Base-by-base conservation (phyloP, 1,140 invertebrate species). In the Arctopsyche grandis region DNA sequence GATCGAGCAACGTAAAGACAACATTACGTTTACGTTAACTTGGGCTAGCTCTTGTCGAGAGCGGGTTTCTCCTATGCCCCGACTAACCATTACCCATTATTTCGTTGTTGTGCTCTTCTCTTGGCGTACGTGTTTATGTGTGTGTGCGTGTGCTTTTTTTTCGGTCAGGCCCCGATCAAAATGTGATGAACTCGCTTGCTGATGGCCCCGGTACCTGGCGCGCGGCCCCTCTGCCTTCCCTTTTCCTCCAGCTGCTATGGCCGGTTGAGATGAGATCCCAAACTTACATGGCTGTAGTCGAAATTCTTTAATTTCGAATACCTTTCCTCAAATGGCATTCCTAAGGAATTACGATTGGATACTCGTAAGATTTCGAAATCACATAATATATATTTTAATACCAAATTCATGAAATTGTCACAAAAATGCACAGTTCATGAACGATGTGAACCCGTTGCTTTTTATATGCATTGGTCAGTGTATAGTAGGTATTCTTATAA, bases 201-300 rank as follows among this genome's bases (percentile, higher is more conserved):
- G n/a, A 60, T 60, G 58, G 58, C 58, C 52, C 52, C 58, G 21
- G 19, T 76, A 63, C 74, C 74, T 66, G 74, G 46, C 48, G 29
- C 29, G 29, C 1, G 29, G 29, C 29, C 52, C 73, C 52, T 22
- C 74, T 46, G 43, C 52, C 71, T 75, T 75, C 71, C 71, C 52
- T 75, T 75, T 75, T 56, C 46, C 71, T 58, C 43, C 71, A 75
- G 71, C 71, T 75, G 71, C 71, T 48, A 22, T 5, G 48, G 74
- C 56, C 74, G 74, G 58, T 58, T n/a, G 74, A 76, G 74, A 76
- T 76, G 74, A 56, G 74, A 63, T 76, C 74, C 74, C 74, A 63
- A 66, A 74, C 70, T 4, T 26, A 38, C 70, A 74, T 56, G 70
- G 70, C 16, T 74, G 70, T 46, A 74, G 70, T 52, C 69, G 26